These are phyloP conservation scores for Hirundo rustica DNA, from an alignment of 2,797 vertebrate species.

Conservation along the genomic window DNA sequence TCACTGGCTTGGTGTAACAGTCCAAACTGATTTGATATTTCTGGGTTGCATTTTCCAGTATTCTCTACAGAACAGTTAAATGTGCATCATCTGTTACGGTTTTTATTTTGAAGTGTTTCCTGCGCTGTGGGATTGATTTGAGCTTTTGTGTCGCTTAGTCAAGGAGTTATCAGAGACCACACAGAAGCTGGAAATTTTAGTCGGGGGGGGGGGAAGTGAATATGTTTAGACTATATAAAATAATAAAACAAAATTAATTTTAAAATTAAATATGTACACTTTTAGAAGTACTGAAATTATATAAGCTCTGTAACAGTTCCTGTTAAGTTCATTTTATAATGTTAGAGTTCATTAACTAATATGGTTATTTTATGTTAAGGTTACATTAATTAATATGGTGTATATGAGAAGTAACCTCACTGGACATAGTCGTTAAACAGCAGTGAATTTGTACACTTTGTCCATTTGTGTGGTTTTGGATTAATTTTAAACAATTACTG, in stretches of 20 bases:
- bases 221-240: background rate
- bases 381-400: background rate
- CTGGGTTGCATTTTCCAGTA: background rate
- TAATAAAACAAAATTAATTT: background rate
- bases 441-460: background rate
- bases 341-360: background rate
- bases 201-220: accelerated
- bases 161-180: background rate
- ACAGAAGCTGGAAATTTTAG: background rate
- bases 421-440: background rate
- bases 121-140: background rate
- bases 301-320: background rate
- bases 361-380: background rate
- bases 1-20: background rate
- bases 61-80: background rate
- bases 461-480: background rate
- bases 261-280: background rate
- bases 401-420: background rate
- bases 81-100: background rate
- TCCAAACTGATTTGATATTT: background rate
- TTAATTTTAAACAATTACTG: background rate
- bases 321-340: background rate
- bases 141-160: background rate
- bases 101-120: background rate
- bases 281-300: background rate